Base-by-base conservation (phyloP, 2,888 invertebrate genomes). In the Sturmia bella region DNA sequence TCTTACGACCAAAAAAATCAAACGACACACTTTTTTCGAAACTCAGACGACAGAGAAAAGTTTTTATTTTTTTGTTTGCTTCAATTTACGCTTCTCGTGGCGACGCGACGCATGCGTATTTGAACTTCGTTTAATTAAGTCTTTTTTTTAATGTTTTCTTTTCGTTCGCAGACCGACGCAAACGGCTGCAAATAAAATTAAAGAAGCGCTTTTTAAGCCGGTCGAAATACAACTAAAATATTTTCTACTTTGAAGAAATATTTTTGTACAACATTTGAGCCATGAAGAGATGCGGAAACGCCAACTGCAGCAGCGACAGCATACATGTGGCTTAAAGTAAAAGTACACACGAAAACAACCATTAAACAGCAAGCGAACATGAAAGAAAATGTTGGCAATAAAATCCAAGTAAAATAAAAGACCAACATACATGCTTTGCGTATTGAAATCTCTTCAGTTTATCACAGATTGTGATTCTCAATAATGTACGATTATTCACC, bases 171-270 rank as follows among this genome's bases (percentile, higher is more conserved):
- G 68, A 70, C 75, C 80, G 79, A 43, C 56, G 50, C n/a, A 21
- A 68, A 52, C 59, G 77, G 63, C 57, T 74, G 64, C 21, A 63
- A 61, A 56, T 74, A 64, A 48, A 37, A 56, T 7, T 32, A 41
- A 76, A 76, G 82, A 78, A 82, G 70, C 74, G 82, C 75, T 78
- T 78, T 74, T 70, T 66, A 83, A 83, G 84, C 84, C 83, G 84
- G 81, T 78, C 83, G 64, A 84, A 82, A 82, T 82, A 64, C 70
- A 84, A 84, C 84, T 84, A 84, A 84, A 84, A 52, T 64, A 13
- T 70, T 78, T 82, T 74, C 74, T 59, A n/a, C 21, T 43, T 27
- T 66, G 78, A 70, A 70, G 78, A 82, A 82, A 82, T 82, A 82
- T 70, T 78, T 82, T 82, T 82, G 82, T 82, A 54, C 69, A 69